Evolutionary conservation across 1,140 invertebrate genomes (phyloP).

Genomic region (Ephestia elutella): DNA sequence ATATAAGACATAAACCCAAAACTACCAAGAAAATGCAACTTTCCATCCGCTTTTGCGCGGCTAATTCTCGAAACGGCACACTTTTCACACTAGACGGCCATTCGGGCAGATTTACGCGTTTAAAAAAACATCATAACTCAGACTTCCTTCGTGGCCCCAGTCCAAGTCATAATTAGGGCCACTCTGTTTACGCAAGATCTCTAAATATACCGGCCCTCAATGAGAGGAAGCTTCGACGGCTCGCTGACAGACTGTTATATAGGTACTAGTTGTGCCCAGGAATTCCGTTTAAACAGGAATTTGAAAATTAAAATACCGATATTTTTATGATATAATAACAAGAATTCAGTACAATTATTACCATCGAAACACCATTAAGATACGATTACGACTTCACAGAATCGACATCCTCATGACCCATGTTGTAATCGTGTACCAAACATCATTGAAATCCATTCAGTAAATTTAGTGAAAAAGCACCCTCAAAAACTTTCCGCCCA

Average conservation of each 20-base stretch:
- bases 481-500: no score
- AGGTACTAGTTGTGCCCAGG: no score
- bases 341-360: no score
- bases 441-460: no score
- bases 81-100: slow-evolving; percentile 3
- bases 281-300: no score
- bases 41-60: neutral
- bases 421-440: no score
- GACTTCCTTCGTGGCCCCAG: neutral
- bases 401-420: no score
- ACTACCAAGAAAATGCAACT: neutral
- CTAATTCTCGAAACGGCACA: neutral
- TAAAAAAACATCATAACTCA: slow-evolving; percentile 5
- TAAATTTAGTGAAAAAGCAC: no score
- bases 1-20: neutral
- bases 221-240: neutral
- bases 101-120: slow-evolving; percentile 1
- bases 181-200: slow-evolving; percentile 4
- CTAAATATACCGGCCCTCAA: slow-evolving; percentile 1
- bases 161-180: slow-evolving; percentile 1
- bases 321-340: no score
- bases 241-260: neutral
- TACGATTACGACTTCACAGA: no score
- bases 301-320: no score
- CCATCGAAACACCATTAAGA: no score